Conservation (phyloP, 1,140 invertebrate genomes). For the Acromyrmex heyeri region DNA sequence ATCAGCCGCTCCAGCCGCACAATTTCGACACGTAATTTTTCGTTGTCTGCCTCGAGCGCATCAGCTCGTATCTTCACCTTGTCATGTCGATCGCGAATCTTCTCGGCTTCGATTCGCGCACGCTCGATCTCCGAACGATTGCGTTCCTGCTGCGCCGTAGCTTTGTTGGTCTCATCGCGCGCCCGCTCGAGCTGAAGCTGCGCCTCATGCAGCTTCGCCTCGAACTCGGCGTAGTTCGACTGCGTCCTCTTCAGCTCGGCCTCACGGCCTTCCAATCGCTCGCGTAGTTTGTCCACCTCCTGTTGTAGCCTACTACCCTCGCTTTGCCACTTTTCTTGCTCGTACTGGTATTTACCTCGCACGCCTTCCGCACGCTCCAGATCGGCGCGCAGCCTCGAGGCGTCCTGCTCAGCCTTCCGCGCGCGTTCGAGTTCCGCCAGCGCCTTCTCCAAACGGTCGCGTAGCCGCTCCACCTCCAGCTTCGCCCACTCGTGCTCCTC, state of each 20-base stretch:
- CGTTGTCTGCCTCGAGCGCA: constrained; percentile 91
- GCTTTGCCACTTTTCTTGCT: constrained; percentile 92
- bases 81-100: constrained; percentile 93
- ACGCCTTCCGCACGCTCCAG: constrained; percentile 92
- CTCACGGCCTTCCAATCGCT: constrained; percentile 91
- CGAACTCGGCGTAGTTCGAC: constrained; percentile 89
- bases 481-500: constrained; percentile 93
- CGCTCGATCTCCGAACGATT: constrained; percentile 92
- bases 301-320: constrained; percentile 88
- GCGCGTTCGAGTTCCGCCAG: constrained; percentile 92
- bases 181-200: constrained; percentile 93
- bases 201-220: constrained; percentile 92
- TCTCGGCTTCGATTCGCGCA: constrained; percentile 94
- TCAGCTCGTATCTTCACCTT: constrained; percentile 91
- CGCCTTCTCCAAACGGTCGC: constrained; percentile 94
- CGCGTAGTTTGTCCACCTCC: constrained; percentile 91
- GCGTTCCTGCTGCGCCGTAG: constrained; percentile 91
- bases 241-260: constrained; percentile 91
- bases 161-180: constrained; percentile 92
- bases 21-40: constrained; percentile 90
- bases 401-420: constrained; percentile 90
- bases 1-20: constrained; percentile 90
- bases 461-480: constrained; percentile 93
- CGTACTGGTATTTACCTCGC: constrained; percentile 95
- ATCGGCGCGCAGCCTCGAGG: constrained; percentile 89